Evolutionary conservation across 2,797 vertebrate genomes (phyloP), one percentile per base, ranked within the genome.

Genomic region (Sebastes paucispinis): DNA sequence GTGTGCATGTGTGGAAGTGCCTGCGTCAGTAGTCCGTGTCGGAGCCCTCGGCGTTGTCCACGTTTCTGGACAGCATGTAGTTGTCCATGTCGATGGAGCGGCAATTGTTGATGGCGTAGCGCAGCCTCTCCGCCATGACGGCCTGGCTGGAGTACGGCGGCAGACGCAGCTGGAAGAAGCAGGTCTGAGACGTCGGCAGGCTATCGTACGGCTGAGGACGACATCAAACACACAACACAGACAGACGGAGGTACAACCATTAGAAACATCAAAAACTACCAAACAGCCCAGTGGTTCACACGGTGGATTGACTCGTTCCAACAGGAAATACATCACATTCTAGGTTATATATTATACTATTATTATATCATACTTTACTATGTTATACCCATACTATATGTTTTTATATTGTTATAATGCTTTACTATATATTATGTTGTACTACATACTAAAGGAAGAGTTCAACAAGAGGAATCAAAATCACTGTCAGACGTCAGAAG

Each of bases 51-150:
- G 94, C 93, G 32, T 94, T 94, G 86, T 96, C 96, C 9, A 96
- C 94, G 84, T 96, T 96, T 1, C 96, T 92, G 3, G 96, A 96
- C 8, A 97, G 94, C 96, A 97, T 97, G 93, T 97, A 97, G 94
- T 96, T 97, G 91, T 97, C 96, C 96, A 97, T 96, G 94, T 97
- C 96, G 77, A 97, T 97, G 84, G 96, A 97, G 81, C 95, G 95
- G 80, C 96, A 97, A 94, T 97, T 97, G 92, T 97, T 96, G 89
- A 97, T 96, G 91, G 96, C 96, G 84, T 96, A 97, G 78, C 96
- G 96, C 5, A 97, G 93, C 59, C 96, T 83, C 90, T 96, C 96
- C 0, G 96, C 95, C 92, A 97, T 94, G 73, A 96, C 88, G 20
- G 92, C 87, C 93, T 97, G 96, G 81, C 94, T 96, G 55, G 95